Conservation (phyloP, 2,113 vertebrate species). For the Cettia cetti region DNA sequence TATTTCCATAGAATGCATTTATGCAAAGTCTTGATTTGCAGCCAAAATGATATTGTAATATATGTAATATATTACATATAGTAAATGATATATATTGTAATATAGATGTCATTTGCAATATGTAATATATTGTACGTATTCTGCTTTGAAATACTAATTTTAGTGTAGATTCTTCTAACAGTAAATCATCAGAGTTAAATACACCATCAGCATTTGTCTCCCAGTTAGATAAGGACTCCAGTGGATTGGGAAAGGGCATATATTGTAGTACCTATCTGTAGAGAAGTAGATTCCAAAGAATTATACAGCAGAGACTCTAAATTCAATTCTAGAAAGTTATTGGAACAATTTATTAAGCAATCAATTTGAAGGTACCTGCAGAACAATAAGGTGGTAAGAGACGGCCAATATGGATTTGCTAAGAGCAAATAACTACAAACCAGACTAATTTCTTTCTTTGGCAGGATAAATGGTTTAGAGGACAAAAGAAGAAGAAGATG, state of each 20-base stretch:
- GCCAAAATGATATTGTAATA: neutral
- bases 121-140: neutral
- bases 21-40: neutral
- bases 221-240: neutral
- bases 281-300: neutral
- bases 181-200: neutral
- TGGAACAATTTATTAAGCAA: slow-evolving; percentile 15
- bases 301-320: neutral
- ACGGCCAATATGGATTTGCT: neutral
- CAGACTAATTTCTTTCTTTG: neutral
- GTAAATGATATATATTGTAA: no score
- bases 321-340: neutral
- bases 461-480: neutral
- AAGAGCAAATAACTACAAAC: neutral
- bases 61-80: no score
- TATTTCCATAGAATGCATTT: neutral
- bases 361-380: neutral
- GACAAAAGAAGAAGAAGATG: neutral
- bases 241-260: neutral
- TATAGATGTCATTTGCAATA: no score
- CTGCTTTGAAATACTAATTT: neutral
- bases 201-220: neutral
- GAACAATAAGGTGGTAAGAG: neutral
- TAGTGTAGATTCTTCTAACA: neutral
- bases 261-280: neutral